phyloP scores from a whole-genome alignment of 35 echinoderm and acorn worm species.

The Ophiothrix spiculata region DNA sequence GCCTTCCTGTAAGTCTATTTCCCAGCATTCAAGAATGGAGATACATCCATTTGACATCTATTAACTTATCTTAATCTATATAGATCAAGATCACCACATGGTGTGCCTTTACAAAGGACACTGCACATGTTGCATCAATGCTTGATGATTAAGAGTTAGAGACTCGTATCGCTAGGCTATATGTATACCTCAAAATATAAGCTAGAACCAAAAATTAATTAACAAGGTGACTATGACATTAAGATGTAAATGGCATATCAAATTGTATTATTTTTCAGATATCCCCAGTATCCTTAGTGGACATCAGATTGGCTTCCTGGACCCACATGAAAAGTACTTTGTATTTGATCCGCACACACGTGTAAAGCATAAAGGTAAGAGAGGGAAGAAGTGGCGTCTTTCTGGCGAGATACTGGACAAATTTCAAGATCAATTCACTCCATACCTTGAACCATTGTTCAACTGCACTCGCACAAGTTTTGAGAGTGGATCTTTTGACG shows the following conservation, averaged over 20 bases:
- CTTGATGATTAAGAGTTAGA: too few relatives aligned
- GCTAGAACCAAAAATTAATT: neutral
- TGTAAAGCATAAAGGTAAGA: neutral
- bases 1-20: too few relatives aligned
- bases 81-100: neutral
- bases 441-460: conserved; percentile 5
- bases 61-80: too few relatives aligned
- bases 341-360: conserved; percentile 22
- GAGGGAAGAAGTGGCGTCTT: neutral
- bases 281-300: conserved; percentile 54
- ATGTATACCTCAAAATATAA: too few relatives aligned
- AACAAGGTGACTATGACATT: neutral
- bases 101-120: too few relatives aligned
- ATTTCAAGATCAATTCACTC: conserved; percentile 21
- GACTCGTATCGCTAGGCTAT: too few relatives aligned
- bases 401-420: neutral
- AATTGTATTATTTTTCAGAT: conserved; percentile 39
- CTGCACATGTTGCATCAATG: too few relatives aligned
- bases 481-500: conserved; percentile 10
- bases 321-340: conserved; percentile 54
- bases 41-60: too few relatives aligned
- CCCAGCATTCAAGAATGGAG: too few relatives aligned
- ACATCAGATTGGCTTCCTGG: conserved; percentile 35
- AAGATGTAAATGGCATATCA: neutral
- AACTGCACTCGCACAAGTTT: neutral